phyloP scores from a whole-genome alignment of 2,797 vertebrate genomes.

The Pitangus sulphuratus region DNA sequence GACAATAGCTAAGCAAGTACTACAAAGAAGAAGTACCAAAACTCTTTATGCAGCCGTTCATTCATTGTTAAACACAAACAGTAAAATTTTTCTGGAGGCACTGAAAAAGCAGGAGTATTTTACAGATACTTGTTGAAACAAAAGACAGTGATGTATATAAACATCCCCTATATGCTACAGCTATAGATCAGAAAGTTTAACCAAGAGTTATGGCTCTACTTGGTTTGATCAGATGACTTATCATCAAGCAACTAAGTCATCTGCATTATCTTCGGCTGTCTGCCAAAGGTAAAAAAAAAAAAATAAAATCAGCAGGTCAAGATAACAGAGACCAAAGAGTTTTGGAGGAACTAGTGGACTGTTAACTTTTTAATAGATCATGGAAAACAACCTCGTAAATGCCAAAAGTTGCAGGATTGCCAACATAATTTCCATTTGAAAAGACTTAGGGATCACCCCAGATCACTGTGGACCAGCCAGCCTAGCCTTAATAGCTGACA shows the following conservation, averaged over 20 bases:
- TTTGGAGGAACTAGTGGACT: neutral
- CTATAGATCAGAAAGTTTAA: neutral
- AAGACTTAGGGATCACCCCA: neutral
- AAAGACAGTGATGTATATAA: neutral
- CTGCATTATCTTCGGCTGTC: neutral
- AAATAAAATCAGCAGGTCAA: neutral
- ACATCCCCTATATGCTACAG: neutral
- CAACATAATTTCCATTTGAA: neutral
- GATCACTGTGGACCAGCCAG: neutral
- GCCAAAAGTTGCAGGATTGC: neutral
- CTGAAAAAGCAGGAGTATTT: neutral
- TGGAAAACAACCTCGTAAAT: neutral
- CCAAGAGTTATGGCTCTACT: neutral
- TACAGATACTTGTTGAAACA: neutral
- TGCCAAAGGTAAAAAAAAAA: neutral
- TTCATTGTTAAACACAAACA: neutral
- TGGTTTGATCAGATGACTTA: neutral
- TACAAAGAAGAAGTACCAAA: neutral
- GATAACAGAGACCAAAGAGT: neutral
- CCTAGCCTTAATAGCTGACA: neutral
- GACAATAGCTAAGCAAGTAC: neutral
- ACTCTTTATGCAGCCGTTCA: rapidly evolving
- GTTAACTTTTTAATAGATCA: neutral
- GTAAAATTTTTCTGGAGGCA: neutral
- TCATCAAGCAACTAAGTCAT: neutral